Conservation (phyloP, 1,140 invertebrate genomes). For the Panagrolaimus sp. region DNA sequence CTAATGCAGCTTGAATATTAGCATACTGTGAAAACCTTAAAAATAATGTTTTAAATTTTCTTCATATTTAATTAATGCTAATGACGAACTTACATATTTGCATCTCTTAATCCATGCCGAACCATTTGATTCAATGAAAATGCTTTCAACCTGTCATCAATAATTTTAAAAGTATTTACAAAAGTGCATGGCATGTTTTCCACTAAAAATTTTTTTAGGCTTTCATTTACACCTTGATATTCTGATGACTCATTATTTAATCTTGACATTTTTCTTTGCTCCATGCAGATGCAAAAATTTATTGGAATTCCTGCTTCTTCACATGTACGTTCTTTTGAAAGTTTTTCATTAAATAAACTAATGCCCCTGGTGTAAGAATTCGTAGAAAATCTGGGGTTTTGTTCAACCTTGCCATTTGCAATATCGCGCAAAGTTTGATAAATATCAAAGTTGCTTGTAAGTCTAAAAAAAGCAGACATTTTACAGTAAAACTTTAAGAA, state of each 20-base stretch:
- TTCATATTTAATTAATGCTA: not conserved
- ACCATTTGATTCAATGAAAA: conserved; percentile 30
- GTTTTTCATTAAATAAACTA: conserved; percentile 26
- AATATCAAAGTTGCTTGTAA: conserved; percentile 48
- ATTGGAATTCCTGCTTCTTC: conserved; percentile 35
- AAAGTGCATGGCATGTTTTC: not conserved
- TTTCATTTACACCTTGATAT: not conserved
- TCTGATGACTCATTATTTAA: not conserved
- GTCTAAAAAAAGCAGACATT: conserved; percentile 19
- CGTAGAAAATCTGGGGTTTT: not conserved
- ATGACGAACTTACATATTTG: conserved; percentile 15
- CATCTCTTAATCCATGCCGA: conserved; percentile 20
- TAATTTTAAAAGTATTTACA: conserved; percentile 14
- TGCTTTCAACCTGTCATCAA: conserved; percentile 17
- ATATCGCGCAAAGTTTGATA: conserved; percentile 45
- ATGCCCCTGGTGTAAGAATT: conserved; percentile 23
- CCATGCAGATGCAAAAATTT: conserved; percentile 45
- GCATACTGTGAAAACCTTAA: conserved; percentile 3
- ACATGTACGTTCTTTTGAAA: conserved; percentile 35
- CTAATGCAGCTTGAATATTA: conserved; percentile 18
- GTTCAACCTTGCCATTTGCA: conserved; percentile 4
- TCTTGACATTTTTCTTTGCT: conserved; percentile 7
- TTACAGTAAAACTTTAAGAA: too few species aligned
- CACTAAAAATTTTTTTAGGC: not conserved
- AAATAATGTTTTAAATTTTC: not conserved